Conservation (phyloP, 30 jellyfish, hydroid and myxozoan genomes). For the Aurelia coerulea region DNA sequence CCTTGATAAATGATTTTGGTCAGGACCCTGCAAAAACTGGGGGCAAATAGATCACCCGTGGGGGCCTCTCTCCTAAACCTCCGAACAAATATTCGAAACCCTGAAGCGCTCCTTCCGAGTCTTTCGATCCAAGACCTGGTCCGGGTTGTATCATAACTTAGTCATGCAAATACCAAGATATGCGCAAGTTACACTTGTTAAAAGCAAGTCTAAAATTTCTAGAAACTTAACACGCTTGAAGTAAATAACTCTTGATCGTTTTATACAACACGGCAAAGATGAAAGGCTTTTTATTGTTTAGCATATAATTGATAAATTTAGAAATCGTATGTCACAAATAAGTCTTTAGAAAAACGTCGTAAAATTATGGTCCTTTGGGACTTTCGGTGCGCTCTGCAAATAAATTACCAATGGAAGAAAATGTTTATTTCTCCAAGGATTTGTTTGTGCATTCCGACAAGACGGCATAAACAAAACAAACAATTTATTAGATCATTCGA, state of each 20-base stretch:
- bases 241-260: conserved; percentile 3
- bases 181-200: neutral
- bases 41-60: too few relatives aligned
- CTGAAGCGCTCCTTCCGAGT: too few relatives aligned
- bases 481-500: too few relatives aligned
- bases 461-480: conserved; percentile 1
- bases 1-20: too few relatives aligned
- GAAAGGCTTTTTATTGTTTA: conserved; percentile 19
- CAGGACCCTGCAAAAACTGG: too few relatives aligned
- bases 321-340: conserved; percentile 29
- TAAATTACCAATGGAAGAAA: conserved; percentile 7
- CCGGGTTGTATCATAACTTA: neutral
- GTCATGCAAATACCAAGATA: neutral
- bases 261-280: conserved; percentile 35
- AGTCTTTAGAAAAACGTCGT: conserved; percentile 31
- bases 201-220: conserved; percentile 10
- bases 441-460: conserved; percentile 43
- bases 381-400: conserved; percentile 18
- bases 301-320: conserved; percentile 18
- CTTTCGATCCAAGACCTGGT: neutral
- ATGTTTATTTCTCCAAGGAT: conserved; percentile 2
- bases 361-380: conserved; percentile 36
- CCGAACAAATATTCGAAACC: too few relatives aligned
- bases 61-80: too few relatives aligned
- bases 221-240: conserved; percentile 33